These are phyloP conservation scores for Drosophila atroscutellata DNA, from an alignment of 2,888 invertebrate species.

Conservation along the genomic window DNA sequence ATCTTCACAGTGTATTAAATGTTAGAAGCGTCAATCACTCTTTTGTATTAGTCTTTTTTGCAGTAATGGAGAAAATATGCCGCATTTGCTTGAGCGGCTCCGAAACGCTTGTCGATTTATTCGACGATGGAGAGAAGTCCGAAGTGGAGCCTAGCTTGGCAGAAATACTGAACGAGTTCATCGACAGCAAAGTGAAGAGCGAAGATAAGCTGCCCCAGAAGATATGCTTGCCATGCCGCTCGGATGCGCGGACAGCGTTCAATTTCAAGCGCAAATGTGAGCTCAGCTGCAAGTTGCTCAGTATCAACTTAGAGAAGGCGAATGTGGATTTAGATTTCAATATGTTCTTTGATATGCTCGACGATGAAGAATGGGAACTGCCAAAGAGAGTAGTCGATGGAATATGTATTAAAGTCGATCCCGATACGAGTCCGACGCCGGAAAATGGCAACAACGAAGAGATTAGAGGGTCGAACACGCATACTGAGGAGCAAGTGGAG, in stretches of 20 bases:
- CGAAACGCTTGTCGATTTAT: slow-evolving; percentile 18
- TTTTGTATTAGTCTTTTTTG: neutral
- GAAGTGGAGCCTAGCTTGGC: slow-evolving; percentile 10
- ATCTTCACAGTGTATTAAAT: slow-evolving; percentile 5
- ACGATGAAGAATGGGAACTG: slow-evolving; percentile 31
- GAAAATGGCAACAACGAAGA: neutral
- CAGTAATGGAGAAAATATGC: slow-evolving; percentile 27
- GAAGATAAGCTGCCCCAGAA: slow-evolving; percentile 28
- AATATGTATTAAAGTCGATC: slow-evolving; percentile 22
- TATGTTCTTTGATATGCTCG: slow-evolving; percentile 28
- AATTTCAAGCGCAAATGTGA: slow-evolving; percentile 31
- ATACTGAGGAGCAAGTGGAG: neutral
- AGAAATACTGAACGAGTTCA: slow-evolving; percentile 33
- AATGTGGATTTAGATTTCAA: slow-evolving; percentile 7
- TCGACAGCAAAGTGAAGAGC: slow-evolving; percentile 12
- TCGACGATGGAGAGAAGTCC: neutral
- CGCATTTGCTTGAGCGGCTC: slow-evolving; percentile 20
- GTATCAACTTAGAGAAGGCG: slow-evolving; percentile 8
- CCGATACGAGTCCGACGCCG: slow-evolving; percentile 1
- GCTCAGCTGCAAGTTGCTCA: slow-evolving; percentile 26
- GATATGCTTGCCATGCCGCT: slow-evolving; percentile 18
- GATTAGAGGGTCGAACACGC: neutral
- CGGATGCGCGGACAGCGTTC: slow-evolving; percentile 17
- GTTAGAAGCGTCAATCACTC: neutral
- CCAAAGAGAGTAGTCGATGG: neutral